phyloP scores from a whole-genome alignment of 2,797 vertebrate genomes.

The Lateolabrax maculatus region DNA sequence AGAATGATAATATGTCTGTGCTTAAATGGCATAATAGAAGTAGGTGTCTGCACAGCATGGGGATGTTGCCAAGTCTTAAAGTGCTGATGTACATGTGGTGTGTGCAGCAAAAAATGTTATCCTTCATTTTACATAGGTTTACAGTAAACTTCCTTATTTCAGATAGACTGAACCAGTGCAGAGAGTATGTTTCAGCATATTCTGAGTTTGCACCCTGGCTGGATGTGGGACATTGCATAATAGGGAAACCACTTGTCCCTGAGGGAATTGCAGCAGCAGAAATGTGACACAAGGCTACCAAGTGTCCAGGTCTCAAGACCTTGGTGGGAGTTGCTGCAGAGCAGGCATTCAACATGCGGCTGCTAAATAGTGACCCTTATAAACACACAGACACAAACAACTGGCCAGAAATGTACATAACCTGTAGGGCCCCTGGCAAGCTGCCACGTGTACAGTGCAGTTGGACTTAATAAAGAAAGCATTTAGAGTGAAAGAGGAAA shows the following conservation, averaged over 20 bases:
- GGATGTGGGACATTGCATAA: conserved; percentile 36
- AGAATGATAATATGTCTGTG: neutral
- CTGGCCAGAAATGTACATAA: conserved; percentile 56
- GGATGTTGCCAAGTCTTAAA: neutral
- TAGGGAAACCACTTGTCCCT: conserved; percentile 39
- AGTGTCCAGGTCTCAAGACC: conserved; percentile 53
- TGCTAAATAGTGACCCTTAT: conserved; percentile 62
- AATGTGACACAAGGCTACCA: conserved; percentile 73
- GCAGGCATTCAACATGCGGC: conserved; percentile 74
- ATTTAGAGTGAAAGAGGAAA: conserved; percentile 66
- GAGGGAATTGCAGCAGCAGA: conserved; percentile 44
- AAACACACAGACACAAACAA: conserved; percentile 59
- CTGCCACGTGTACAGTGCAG: conserved; percentile 48
- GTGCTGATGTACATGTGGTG: neutral
- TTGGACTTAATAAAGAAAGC: conserved; percentile 73
- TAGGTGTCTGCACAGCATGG: neutral
- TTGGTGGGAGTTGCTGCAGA: conserved; percentile 49
- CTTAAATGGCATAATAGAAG: neutral
- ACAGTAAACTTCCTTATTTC: neutral
- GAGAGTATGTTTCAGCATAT: conserved; percentile 14
- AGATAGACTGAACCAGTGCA: neutral
- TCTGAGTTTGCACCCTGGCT: conserved; percentile 10
- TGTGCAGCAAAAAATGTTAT: neutral
- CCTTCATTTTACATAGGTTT: neutral
- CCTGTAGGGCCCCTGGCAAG: conserved; percentile 54